Conservation (phyloP, 2,888 invertebrate genomes). For the Anagyrus pseudococci region DNA sequence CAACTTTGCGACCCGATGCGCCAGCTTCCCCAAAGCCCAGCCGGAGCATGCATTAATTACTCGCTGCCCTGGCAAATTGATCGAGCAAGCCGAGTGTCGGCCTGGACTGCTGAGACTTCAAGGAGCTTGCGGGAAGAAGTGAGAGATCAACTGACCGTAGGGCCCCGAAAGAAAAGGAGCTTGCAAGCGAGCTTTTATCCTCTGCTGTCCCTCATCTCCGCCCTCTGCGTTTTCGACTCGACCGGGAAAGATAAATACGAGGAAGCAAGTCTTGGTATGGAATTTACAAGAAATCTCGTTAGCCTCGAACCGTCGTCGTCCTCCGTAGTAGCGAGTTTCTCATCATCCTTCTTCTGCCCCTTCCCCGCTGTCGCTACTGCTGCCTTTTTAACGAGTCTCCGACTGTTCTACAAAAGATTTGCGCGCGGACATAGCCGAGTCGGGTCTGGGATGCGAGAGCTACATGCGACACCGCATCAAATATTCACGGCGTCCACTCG, state of each 20-base stretch:
- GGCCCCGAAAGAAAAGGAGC: no score
- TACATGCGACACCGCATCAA: slow-evolving; percentile 12
- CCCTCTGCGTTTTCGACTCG: background rate
- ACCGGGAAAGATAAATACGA: slow-evolving; percentile 21
- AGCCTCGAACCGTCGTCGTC: background rate
- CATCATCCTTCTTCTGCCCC: background rate
- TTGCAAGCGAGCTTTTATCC: background rate
- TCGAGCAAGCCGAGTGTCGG: no score
- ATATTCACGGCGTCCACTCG: background rate
- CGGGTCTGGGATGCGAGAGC: background rate
- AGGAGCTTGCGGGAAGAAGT: no score
- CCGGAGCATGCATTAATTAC: no score
- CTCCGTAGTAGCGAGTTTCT: background rate
- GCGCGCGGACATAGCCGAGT: background rate
- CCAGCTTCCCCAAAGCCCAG: no score
- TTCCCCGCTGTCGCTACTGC: background rate
- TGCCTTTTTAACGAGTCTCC: slow-evolving; percentile 24
- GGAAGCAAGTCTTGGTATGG: slow-evolving; percentile 17
- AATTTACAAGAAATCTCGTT: slow-evolving; percentile 34
- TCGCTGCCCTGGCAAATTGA: no score
- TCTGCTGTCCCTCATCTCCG: background rate
- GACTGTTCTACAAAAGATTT: slow-evolving; percentile 7
- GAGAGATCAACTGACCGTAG: no score
- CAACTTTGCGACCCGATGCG: no score
- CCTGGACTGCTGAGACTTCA: no score